Conservation (phyloP, 2,797 vertebrate genomes). For the Microcaecilia unicolor region DNA sequence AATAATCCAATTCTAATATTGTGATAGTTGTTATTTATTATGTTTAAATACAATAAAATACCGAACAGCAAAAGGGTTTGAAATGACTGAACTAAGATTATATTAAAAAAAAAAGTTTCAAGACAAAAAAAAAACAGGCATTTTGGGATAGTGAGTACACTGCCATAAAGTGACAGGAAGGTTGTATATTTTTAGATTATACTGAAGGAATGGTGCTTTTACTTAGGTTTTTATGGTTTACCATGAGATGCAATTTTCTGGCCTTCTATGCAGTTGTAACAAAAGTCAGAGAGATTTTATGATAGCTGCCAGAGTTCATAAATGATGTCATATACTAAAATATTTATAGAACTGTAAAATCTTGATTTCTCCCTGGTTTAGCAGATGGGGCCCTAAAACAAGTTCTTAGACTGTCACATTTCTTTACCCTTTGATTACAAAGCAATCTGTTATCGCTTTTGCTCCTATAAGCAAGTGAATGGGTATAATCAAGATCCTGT, state of each 20-base stretch:
- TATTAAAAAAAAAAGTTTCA: conserved; percentile 48
- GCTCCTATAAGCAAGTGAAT: conserved; percentile 46
- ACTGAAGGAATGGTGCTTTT: conserved; percentile 73
- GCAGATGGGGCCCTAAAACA: conserved; percentile 70
- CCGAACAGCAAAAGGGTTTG: conserved; percentile 53
- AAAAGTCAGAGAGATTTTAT: conserved; percentile 77
- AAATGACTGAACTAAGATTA: conserved; percentile 56
- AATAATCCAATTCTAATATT: too few relatives aligned
- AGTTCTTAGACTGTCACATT: conserved; percentile 65
- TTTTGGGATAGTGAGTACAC: conserved; percentile 57
- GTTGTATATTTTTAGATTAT: conserved; percentile 77
- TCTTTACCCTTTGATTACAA: conserved; percentile 65
- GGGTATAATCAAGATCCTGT: conserved; percentile 47
- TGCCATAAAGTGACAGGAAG: conserved; percentile 60
- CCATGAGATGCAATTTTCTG: conserved; percentile 78
- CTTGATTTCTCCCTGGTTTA: conserved; percentile 75
- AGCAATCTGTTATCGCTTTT: conserved; percentile 50
- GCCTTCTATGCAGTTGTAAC: conserved; percentile 76
- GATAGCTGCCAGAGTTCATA: conserved; percentile 78
- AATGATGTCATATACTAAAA: conserved; percentile 79
- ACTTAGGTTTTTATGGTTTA: conserved; percentile 79
- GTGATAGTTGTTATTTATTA: conserved; percentile 52
- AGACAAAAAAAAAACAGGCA: conserved; percentile 49
- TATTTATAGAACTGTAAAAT: conserved; percentile 83
- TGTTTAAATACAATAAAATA: conserved; percentile 59